Evolutionary conservation across 2,113 vertebrate genomes (phyloP), one percentile per base, ranked within the genome.

Genomic region (Ariopsis seemanni): DNA sequence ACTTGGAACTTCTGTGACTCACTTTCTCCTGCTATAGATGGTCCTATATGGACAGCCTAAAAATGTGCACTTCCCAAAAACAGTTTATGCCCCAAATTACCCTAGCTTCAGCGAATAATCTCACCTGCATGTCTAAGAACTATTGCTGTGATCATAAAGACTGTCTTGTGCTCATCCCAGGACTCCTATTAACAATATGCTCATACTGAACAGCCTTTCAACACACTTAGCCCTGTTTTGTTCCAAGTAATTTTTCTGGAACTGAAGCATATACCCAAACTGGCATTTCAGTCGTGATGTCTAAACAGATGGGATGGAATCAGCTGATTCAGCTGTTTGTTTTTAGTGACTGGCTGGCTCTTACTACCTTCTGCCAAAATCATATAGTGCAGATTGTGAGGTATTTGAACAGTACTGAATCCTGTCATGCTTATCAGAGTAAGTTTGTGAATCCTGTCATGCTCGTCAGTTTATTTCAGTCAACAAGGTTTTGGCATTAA

Each of bases 341-440:
- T 79, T 57, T 30, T 79, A 17, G 11, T 27, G 77, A 57, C 53
- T 78, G 27, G 30, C 53, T 58, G 53, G 17, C 78, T 58, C 27
- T 58, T 34, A 34, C 48, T 58, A 80, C 78, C 55, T 80, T 80
- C 55, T 80, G 78, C 78, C 55, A 80, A 57, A 80, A 58, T 80
- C 15, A 30, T 55, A 58, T 57, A 57, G 52, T 2, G 5, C 77
- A 80, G 53, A 34, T 34, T 58, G 78, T 27, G 27, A 79, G 78
- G 78, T 27, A 80, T 58, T 17, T 58, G 53, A 58, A 80, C 5
- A 80, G 27, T 27, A 34, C 7, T 58, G 55, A 80, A 80, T 80
- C 10, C 55, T 80, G 55, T 80, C 77, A 20, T 55, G 34, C 2
- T 58, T 55, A 58, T 80, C 78, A 80, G 7, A 20, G 14, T 58